These are phyloP conservation scores for Platichthys flesus DNA, from an alignment of 2,113 vertebrate species.

Conservation along the genomic window DNA sequence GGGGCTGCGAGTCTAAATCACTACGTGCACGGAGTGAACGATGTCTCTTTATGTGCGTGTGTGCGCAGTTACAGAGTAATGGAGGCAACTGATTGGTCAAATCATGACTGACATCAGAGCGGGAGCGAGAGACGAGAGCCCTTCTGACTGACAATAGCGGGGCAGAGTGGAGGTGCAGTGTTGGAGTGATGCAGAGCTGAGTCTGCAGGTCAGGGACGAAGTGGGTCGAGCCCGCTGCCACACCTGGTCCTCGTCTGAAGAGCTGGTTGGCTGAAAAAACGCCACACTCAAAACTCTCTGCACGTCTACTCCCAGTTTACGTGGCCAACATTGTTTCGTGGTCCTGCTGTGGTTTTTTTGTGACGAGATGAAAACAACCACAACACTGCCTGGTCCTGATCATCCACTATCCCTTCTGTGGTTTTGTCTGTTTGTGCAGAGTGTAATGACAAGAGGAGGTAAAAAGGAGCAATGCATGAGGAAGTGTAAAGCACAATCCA, in stretches of 20 bases:
- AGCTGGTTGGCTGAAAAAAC: slow-evolving; percentile 52
- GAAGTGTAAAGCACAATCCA: neutral
- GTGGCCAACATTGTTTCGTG: slow-evolving; percentile 13
- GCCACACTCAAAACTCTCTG: slow-evolving; percentile 34
- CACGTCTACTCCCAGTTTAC: slow-evolving; percentile 21
- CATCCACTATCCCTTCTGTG: neutral
- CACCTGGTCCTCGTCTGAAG: slow-evolving; percentile 73
- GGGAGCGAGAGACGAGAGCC: neutral
- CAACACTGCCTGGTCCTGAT: neutral
- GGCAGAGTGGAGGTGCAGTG: neutral
- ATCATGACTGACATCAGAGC: slow-evolving; percentile 39
- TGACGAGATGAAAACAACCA: slow-evolving; percentile 1
- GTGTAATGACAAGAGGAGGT: neutral
- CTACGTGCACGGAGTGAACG: slow-evolving; percentile 2
- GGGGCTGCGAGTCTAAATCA: neutral
- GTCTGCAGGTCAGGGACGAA: slow-evolving; percentile 55
- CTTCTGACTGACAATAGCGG: neutral
- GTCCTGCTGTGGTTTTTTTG: neutral
- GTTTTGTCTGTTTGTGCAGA: neutral
- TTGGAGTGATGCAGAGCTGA: slow-evolving; percentile 32
- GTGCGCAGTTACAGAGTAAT: neutral
- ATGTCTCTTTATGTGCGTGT: neutral
- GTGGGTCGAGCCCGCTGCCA: slow-evolving; percentile 53
- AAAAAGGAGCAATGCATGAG: neutral
- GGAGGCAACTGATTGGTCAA: slow-evolving; percentile 41